Evolutionary conservation across 2,113 vertebrate species (phyloP).

Genomic region (Tretioscincus oriximinensis): DNA sequence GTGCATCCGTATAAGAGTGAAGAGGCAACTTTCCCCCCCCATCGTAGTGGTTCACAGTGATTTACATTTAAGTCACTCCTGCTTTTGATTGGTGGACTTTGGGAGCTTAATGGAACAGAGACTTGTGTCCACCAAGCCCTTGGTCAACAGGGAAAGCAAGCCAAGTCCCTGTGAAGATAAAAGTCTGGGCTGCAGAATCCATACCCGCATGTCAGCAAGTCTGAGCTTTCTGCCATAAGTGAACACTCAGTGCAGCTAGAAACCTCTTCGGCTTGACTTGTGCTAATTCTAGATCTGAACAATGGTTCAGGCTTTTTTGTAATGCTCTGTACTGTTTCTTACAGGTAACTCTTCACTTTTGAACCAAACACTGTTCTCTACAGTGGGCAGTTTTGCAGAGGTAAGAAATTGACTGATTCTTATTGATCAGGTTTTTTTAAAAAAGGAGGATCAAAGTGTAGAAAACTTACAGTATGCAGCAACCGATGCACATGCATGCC

Average conservation of each 20-base stretch:
- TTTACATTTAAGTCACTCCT: too few species aligned
- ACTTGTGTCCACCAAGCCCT: too few species aligned
- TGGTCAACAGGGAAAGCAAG: too few species aligned
- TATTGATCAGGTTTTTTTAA: neutral
- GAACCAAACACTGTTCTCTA: neutral
- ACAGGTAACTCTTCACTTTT: slow-evolving; percentile 37
- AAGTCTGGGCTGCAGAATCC: too few species aligned
- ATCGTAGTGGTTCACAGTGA: too few species aligned
- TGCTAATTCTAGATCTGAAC: neutral
- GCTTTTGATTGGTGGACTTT: too few species aligned
- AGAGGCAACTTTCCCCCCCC: too few species aligned
- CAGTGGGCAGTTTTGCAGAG: rapidly evolving
- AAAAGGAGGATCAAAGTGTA: neutral
- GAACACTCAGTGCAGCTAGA: neutral
- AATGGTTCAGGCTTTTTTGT: neutral
- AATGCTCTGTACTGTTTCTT: neutral
- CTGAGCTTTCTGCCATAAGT: neutral
- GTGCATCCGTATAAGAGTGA: too few species aligned
- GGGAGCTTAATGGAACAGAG: too few species aligned
- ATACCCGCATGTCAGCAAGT: neutral
- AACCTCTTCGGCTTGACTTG: neutral
- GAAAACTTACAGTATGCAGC: too few species aligned
- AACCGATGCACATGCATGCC: neutral
- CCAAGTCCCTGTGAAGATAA: too few species aligned
- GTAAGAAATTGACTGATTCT: slow-evolving; percentile 35